Evolutionary conservation across 64 coral and sea anemone species (phyloP), one percentile per base, ranked within the genome.

Genomic region (Actinia equina): DNA sequence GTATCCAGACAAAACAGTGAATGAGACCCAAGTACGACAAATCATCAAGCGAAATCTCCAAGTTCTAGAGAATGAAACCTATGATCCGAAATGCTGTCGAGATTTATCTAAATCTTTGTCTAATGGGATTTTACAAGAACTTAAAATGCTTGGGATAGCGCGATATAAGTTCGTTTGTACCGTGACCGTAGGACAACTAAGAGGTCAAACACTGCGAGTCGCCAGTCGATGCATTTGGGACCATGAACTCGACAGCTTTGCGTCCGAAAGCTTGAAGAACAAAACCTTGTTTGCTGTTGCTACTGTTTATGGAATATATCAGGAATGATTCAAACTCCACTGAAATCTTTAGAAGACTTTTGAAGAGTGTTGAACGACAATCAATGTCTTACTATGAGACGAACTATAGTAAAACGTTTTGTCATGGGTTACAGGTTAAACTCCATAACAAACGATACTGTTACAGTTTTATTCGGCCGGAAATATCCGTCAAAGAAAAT

Each of bases 221-320:
- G 94, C 94, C 6, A 96, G 88, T 71, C 88, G 94, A 71, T 96
- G 91, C 17, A 58, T 96, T 63, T 96, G 94, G 94, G 88, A 93
- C 46, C 89, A 85, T 5, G 91, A 96, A 1, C 77, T 71, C 7
- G 94, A 96, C 42, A 89, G 67, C 49, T 96, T 93, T 90, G 94
- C 90, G 6, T 87, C 84, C 16, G 94, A 93, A 53, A 96, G 69
- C 44, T 84, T 89, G 25, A 77, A 93, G 77, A 96, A 90, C 15
- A 87, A 92, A 55, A 76, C 94, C 0, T 42, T 90, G 69, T 96
- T 96, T 77, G 94, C 94, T n/a, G 91, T 96, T 7, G 85, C 91
- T 23, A 92, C 91, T 49, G 94, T 96, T 44, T 96, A 83, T 64
- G 94, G 90, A 7, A 26, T 96, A 0, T 96, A 96, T 52, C 55